Percentiles rank a stretch among this genome's conserved stretches.
Evolutionary conservation across 2,888 invertebrate species (phyloP).

Genomic region (Cetonia aurata): DNA sequence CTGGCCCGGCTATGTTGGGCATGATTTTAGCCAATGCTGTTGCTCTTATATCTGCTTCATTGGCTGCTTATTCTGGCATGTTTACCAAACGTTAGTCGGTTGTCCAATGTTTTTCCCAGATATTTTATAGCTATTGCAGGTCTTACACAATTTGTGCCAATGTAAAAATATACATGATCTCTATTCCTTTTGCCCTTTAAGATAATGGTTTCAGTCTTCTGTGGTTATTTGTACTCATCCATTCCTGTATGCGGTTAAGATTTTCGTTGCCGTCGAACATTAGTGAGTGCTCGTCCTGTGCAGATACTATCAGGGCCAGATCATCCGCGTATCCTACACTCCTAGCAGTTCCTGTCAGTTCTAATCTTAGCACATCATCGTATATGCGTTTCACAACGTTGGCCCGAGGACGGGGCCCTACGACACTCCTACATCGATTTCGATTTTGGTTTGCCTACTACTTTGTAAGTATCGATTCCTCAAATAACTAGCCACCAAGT

Average conservation of each 20-base stretch:
- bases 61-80: neutral
- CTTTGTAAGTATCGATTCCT: neutral
- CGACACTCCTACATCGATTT: conserved; percentile 16
- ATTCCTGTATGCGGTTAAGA: neutral
- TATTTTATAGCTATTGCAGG: neutral
- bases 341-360: neutral
- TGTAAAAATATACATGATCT: no score
- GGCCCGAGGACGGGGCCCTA: conserved; percentile 11
- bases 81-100: neutral
- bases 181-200: no score
- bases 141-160: neutral
- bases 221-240: neutral
- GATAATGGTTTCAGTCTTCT: neutral
- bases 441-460: neutral
- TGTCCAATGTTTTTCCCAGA: neutral
- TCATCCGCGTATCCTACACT: conserved; percentile 30
- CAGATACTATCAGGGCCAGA: conserved; percentile 9
- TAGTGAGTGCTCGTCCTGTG: neutral
- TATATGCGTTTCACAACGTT: neutral
- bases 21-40: neutral
- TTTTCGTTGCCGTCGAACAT: neutral
- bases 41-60: neutral
- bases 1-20: neutral
- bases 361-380: neutral
- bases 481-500: no score